Evolutionary conservation across 2,888 invertebrate species (phyloP).

Genomic region (Phengaris arion): DNA sequence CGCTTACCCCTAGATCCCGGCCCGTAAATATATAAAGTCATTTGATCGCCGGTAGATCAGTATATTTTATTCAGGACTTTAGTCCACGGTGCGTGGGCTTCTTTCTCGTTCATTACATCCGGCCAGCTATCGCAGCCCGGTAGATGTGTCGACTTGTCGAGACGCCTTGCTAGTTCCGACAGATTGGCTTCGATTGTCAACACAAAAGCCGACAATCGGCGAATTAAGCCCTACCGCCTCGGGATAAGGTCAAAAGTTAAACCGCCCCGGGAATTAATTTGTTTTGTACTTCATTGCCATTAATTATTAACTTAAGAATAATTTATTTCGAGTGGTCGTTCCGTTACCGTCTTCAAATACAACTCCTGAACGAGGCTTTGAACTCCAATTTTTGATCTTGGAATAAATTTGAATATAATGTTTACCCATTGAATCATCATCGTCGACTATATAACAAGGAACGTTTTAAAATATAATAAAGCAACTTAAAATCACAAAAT

Average conservation of each 20-base stretch:
- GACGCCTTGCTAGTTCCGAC: neutral
- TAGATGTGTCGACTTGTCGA: neutral
- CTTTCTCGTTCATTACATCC: neutral
- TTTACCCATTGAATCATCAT: neutral
- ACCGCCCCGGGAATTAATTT: neutral
- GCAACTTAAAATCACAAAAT: neutral
- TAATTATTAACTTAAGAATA: neutral
- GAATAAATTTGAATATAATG: neutral
- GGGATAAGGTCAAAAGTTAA: neutral
- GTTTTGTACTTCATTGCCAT: constrained; percentile 1
- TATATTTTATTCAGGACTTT: neutral
- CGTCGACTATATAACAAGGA: neutral
- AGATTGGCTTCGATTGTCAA: neutral
- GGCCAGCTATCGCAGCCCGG: neutral
- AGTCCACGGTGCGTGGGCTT: neutral
- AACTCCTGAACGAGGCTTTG: neutral
- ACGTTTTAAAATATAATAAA: neutral
- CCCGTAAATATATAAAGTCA: neutral
- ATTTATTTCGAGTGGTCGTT: neutral
- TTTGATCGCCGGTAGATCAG: too few species aligned
- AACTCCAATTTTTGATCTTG: neutral
- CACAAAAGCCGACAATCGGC: neutral
- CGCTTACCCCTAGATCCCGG: too few species aligned
- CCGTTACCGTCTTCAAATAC: neutral
- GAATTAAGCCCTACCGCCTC: neutral